These are phyloP conservation scores for Herpetotheres cachinnans DNA, from an alignment of 2,113 vertebrate species.

Conservation along the genomic window DNA sequence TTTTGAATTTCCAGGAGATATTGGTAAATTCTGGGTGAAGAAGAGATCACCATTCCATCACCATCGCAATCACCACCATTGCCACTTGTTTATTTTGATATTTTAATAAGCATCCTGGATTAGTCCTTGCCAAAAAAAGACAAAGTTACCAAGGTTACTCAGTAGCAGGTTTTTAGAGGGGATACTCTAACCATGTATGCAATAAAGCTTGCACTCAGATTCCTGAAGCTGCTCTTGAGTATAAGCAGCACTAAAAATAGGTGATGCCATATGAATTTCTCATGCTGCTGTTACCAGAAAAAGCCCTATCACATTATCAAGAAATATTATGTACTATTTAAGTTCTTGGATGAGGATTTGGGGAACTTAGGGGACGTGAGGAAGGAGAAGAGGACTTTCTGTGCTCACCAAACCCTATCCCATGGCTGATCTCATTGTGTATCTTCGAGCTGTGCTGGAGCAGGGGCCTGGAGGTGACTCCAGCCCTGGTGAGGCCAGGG, in stretches of 20 bases:
- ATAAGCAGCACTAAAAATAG: not conserved
- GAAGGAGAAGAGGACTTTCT: not conserved
- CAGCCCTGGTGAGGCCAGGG: not conserved
- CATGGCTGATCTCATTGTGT: not conserved
- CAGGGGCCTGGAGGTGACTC: not conserved
- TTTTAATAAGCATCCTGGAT: not conserved
- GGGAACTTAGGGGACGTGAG: not conserved
- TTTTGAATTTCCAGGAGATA: not conserved
- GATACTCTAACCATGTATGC: not conserved
- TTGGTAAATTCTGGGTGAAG: not conserved
- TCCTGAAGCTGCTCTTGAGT: not conserved
- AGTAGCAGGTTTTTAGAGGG: not conserved
- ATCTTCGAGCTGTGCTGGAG: not conserved
- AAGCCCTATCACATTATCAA: not conserved
- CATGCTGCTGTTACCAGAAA: not conserved
- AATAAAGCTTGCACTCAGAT: not conserved
- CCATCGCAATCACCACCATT: not conserved
- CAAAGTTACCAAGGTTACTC: not conserved
- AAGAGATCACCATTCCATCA: not conserved
- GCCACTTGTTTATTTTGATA: not conserved
- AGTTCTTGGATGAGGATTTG: not conserved
- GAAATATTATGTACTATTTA: not conserved
- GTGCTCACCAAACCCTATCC: not conserved
- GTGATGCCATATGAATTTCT: not conserved
- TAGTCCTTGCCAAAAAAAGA: not conserved